Evolutionary conservation across 2,113 vertebrate species (phyloP), one percentile per base, ranked within the genome.

Genomic region (Chaetorhynchus papuensis): DNA sequence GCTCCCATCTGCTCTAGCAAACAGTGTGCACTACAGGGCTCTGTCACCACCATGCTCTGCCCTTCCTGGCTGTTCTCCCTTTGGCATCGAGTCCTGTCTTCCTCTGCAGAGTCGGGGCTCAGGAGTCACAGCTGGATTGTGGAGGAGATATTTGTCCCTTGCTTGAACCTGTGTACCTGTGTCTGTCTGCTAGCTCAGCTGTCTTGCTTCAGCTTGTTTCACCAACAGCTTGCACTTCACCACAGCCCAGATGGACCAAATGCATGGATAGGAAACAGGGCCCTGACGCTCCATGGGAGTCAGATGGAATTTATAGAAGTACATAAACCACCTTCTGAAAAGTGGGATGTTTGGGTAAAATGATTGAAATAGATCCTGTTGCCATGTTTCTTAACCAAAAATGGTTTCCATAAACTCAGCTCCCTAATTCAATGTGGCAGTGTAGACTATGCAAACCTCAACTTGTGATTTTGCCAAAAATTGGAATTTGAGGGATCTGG

Each of bases 301-400:
- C 35, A 35, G 42, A 47, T 12, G 6, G 65, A 52, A 63, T 78
- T 42, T 39, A 42, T 3, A 1, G 1, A 54, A 65, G 31, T 49
- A 84, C 13, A 4, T 15, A 88, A 83, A 50, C 26, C 41, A 27
- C 37, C 17, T 70, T 77, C 56, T 60, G 24, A 76, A 57, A 79
- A 83, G 13, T 19, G 41, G 13, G 26, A 54, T n/a, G 30, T 22
- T 68, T 24, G n/a, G 30, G 31, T 63, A 42, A 77, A 92, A 81
- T 30, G 15, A 70, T 41, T 81, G 20, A 71, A 91, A 57, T 24
- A 59, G 63, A 86, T 90, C 87, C 63, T 77, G 52, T 86, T 94
- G 86, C 72, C 86, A 83, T 64, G 42, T 75, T 95, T 92, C 80
- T 92, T 90, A 90, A 86, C 15, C 45, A 50, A 79, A 89, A 83